Conservation (phyloP, 1,140 invertebrate genomes). For the Halesus radiatus region DNA sequence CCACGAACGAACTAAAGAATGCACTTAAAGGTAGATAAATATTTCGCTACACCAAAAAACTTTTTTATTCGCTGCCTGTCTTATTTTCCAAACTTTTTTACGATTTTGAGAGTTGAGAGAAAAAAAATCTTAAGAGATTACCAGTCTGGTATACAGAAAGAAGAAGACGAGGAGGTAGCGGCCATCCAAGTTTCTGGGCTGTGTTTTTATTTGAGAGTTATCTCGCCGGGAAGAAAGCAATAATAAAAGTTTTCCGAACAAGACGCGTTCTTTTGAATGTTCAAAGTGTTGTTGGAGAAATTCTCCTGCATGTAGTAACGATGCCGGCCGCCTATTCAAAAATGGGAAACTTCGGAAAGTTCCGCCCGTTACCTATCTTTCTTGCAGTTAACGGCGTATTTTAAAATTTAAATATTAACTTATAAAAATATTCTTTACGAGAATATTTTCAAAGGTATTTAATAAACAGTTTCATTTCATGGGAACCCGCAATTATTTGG, state of each 20-base stretch:
- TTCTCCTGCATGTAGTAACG: slow-evolving; percentile 28
- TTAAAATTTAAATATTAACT: slow-evolving; percentile 6
- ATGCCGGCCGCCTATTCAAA: slow-evolving; percentile 21
- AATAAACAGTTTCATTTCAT: too few species aligned
- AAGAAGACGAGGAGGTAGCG: not conserved
- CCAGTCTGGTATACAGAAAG: too few species aligned
- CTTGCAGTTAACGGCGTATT: slow-evolving; percentile 31
- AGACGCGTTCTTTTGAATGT: slow-evolving; percentile 36
- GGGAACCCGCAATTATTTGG: too few species aligned
- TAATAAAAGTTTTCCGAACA: slow-evolving; percentile 35
- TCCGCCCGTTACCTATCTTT: not conserved
- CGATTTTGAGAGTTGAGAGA: too few species aligned
- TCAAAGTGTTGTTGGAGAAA: slow-evolving; percentile 13
- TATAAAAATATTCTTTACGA: not conserved
- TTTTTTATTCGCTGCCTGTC: too few species aligned
- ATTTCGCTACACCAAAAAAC: too few species aligned
- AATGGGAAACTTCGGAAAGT: slow-evolving; percentile 25
- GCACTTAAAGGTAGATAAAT: too few species aligned
- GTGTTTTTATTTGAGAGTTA: slow-evolving; percentile 31
- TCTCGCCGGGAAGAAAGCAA: slow-evolving; percentile 31
- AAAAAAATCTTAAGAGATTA: too few species aligned
- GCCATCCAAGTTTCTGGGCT: not conserved
- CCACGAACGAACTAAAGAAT: too few species aligned
- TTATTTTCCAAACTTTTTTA: too few species aligned
- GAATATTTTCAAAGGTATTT: not conserved